Conservation (phyloP, 2,113 vertebrate species). For the Pristiophorus japonicus region DNA sequence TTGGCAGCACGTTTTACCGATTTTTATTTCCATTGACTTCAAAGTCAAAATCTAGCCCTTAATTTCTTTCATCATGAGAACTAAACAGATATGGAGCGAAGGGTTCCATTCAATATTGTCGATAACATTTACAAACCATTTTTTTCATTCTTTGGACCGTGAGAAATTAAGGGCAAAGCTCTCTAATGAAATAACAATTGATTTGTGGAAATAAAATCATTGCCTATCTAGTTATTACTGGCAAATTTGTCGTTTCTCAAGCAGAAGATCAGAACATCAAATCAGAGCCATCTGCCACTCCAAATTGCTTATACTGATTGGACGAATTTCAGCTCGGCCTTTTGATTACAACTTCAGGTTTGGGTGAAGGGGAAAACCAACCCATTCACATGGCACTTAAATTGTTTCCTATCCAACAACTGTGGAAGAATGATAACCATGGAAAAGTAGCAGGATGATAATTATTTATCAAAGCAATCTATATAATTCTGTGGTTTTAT, state of each 20-base stretch:
- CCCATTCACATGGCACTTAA: neutral
- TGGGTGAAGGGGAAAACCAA: neutral
- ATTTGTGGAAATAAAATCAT: neutral
- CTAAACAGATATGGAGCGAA: neutral
- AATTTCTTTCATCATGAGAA: neutral
- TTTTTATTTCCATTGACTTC: neutral
- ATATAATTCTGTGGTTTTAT: too few relatives aligned
- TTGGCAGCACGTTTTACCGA: neutral
- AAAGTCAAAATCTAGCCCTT: neutral
- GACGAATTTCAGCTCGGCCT: neutral
- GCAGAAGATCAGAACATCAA: neutral
- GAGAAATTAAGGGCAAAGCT: constrained; percentile 3
- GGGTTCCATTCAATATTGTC: too few relatives aligned
- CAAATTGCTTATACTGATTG: neutral
- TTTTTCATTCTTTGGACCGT: neutral
- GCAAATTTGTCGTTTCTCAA: neutral
- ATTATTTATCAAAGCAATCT: too few relatives aligned
- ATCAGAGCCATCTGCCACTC: neutral
- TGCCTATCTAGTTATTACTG: neutral
- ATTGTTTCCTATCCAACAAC: neutral
- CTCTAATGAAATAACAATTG: neutral
- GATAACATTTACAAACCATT: too few relatives aligned
- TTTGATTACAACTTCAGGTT: neutral
- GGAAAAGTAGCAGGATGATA: neutral
- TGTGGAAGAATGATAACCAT: neutral